These are phyloP conservation scores for Darevskia mixta DNA, from an alignment of 2,797 vertebrate species.

Conservation along the genomic window DNA sequence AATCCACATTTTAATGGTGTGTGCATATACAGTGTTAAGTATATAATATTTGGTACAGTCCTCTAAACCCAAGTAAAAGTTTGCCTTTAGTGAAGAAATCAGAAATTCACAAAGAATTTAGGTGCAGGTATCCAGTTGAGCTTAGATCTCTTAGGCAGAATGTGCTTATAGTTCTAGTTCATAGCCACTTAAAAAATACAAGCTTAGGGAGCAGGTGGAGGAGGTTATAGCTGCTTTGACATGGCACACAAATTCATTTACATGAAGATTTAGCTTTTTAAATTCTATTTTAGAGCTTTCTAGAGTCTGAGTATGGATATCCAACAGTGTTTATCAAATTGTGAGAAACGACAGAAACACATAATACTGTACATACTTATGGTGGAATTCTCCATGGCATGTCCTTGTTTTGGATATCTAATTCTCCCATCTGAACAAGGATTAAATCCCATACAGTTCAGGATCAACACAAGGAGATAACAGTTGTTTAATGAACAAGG, in stretches of 20 bases:
- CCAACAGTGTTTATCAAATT: neutral
- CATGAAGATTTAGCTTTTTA: neutral
- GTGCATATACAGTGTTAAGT: neutral
- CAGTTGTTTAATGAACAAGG: neutral
- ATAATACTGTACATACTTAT: neutral
- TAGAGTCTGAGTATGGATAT: neutral
- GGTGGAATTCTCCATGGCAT: neutral
- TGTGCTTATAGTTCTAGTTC: neutral
- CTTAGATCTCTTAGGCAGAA: neutral
- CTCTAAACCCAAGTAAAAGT: neutral
- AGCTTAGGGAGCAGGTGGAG: neutral
- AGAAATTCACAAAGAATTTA: neutral
- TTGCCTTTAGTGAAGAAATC: neutral
- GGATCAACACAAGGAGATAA: neutral
- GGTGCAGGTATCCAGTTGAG: neutral
- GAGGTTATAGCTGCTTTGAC: neutral
- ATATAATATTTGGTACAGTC: neutral
- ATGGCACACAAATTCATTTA: neutral
- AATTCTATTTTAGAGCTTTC: neutral
- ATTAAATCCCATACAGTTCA: neutral
- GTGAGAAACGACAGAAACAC: neutral
- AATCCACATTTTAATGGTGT: conserved; percentile 12
- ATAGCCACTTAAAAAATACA: neutral
- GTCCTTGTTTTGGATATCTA: neutral
- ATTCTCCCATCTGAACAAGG: neutral